Conservation (phyloP, 2,888 invertebrate species). For the Brachycybe producta region DNA sequence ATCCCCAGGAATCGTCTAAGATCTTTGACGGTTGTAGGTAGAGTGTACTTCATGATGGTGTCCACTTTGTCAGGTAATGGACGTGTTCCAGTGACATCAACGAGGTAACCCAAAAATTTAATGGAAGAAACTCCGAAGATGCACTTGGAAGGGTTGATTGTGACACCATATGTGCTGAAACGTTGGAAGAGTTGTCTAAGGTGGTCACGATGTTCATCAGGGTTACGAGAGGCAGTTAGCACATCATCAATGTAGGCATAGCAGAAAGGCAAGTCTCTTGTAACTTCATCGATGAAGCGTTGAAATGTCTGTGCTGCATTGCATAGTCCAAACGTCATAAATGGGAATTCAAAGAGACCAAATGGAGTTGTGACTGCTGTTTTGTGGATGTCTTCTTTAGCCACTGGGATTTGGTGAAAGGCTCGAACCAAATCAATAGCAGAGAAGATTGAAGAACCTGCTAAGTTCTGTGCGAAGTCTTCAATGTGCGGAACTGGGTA, state of each 20-base stretch:
- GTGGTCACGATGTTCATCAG: slow-evolving; percentile 30
- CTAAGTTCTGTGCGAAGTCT: not conserved
- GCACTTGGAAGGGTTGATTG: slow-evolving; percentile 13
- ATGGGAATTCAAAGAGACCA: slow-evolving; percentile 17
- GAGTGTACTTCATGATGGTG: too few species aligned
- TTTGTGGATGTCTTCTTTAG: slow-evolving; percentile 5
- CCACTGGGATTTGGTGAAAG: slow-evolving; percentile 11
- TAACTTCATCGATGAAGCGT: slow-evolving; percentile 14
- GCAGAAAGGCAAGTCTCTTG: slow-evolving; percentile 12
- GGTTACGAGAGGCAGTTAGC: slow-evolving; percentile 22
- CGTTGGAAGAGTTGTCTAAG: slow-evolving; percentile 6
- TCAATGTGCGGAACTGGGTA: too few species aligned
- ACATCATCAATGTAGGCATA: slow-evolving; percentile 20
- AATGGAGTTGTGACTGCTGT: slow-evolving; percentile 8
- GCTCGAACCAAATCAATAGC: slow-evolving; percentile 1
- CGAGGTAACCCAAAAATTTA: not conserved
- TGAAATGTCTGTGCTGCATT: slow-evolving; percentile 16
- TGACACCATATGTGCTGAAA: slow-evolving; percentile 5
- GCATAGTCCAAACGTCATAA: slow-evolving; percentile 22
- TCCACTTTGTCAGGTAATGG: too few species aligned
- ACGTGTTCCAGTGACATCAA: too few species aligned
- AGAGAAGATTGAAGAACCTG: not conserved
- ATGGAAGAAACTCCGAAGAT: slow-evolving; percentile 6
- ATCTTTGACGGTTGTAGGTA: too few species aligned
- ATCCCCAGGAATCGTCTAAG: too few species aligned